phyloP scores from a whole-genome alignment of 2,113 vertebrate species.

The Misgurnus mizolepis region DNA sequence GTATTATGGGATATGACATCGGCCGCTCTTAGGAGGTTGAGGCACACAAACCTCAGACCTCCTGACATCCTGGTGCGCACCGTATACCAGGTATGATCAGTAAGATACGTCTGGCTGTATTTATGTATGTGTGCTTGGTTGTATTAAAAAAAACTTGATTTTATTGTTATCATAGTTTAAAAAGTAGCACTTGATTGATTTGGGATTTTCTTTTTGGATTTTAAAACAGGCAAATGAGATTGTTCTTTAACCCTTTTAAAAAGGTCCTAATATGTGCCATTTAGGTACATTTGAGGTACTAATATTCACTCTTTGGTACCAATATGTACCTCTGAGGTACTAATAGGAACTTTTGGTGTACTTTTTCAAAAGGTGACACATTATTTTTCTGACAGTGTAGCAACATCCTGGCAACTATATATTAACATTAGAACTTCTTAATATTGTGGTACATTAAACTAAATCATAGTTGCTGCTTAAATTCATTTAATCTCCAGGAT shows the following conservation, averaged over 20 bases:
- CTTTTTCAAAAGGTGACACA: too few species aligned
- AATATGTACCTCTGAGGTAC: too few species aligned
- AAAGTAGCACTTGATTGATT: too few species aligned
- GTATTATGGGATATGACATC: constrained; percentile 54
- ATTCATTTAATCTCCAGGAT: constrained; percentile 9
- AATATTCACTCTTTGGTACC: too few species aligned
- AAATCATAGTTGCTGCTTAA: not conserved
- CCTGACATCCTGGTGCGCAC: constrained; percentile 28
- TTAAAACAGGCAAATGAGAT: too few species aligned
- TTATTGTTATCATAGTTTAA: not conserved
- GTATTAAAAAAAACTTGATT: not conserved
- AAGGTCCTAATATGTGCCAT: too few species aligned
- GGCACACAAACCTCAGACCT: constrained; percentile 44
- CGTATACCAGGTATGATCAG: constrained; percentile 51
- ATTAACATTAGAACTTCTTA: not conserved
- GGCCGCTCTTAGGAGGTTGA: constrained; percentile 48
- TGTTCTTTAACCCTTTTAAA: too few species aligned
- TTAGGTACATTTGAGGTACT: too few species aligned
- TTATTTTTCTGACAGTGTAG: not conserved
- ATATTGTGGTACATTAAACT: too few species aligned
- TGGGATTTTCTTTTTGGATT: too few species aligned
- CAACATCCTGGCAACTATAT: not conserved
- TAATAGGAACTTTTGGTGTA: too few species aligned
- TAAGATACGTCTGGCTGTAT: not conserved
- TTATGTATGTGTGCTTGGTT: not conserved